phyloP scores from a whole-genome alignment of 2,113 vertebrate species.

The Trichechus manatus region DNA sequence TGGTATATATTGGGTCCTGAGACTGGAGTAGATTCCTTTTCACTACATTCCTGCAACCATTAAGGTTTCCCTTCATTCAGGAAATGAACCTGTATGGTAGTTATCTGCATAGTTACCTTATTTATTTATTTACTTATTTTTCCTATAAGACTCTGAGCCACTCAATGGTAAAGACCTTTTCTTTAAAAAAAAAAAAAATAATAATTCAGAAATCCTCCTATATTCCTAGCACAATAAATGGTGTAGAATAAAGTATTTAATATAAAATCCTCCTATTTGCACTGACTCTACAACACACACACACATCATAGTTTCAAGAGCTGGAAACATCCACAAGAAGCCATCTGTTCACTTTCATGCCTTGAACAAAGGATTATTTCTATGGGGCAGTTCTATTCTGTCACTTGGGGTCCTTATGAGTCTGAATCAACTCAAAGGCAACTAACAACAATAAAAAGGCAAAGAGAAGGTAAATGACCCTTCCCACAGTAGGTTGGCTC shows the following conservation, averaged over 20 bases:
- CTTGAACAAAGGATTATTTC: not conserved
- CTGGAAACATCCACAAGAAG: not conserved
- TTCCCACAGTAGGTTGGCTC: not conserved
- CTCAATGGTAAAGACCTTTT: not conserved
- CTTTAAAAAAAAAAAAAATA: no score
- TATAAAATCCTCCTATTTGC: not conserved
- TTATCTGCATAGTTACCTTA: not conserved
- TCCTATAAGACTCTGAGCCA: not conserved
- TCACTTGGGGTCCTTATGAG: no score
- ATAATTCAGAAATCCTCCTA: not conserved
- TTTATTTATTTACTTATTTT: not conserved
- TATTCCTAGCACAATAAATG: not conserved
- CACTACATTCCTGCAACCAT: accelerated
- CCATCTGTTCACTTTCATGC: not conserved
- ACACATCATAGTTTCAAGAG: not conserved
- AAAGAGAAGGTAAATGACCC: not conserved
- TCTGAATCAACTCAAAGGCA: not conserved
- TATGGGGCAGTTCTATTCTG: no score
- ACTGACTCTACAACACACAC: not conserved
- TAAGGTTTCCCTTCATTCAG: not conserved
- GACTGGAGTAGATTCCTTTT: not conserved
- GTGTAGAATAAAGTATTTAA: not conserved
- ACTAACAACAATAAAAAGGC: not conserved
- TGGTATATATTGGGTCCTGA: no score
- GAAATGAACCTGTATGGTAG: not conserved